Evolutionary conservation across 1,140 invertebrate species (phyloP).

Genomic region (Dreissena rostriformis): DNA sequence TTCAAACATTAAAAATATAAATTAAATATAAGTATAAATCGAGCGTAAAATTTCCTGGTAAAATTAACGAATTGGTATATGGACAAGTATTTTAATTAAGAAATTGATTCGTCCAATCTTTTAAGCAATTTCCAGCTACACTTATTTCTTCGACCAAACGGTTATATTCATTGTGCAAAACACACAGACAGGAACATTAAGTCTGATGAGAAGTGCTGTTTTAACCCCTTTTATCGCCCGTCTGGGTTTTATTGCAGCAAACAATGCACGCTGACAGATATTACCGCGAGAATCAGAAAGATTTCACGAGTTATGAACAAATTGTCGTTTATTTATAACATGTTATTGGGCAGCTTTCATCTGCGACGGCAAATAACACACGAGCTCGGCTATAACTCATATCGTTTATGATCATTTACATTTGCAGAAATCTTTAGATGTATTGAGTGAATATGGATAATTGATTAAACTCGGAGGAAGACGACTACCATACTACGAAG

Average conservation of each 20-base stretch:
- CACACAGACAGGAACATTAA: conserved; percentile 56
- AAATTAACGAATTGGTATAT: too few species aligned
- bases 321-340: conserved; percentile 48
- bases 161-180: conserved; percentile 51
- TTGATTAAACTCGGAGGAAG: too few species aligned
- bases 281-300: conserved; percentile 36
- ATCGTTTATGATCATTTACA: conserved; percentile 53
- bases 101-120: conserved; percentile 55
- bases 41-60: too few species aligned
- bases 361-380: conserved; percentile 54
- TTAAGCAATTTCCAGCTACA: conserved; percentile 28
- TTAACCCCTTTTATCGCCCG: conserved; percentile 53
- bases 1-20: too few species aligned
- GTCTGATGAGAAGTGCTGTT: conserved; percentile 46
- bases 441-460: background rate
- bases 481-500: too few species aligned
- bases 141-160: conserved; percentile 7
- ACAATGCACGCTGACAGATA: conserved; percentile 51
- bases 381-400: conserved; percentile 53
- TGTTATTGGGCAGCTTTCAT: conserved; percentile 51
- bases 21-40: too few species aligned
- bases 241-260: conserved; percentile 37
- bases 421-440: conserved; percentile 28
- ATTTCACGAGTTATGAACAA: conserved; percentile 50
- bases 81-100: conserved; percentile 43